A percentile compares a stretch with the other conserved stretches of the same genome.
Conservation (phyloP, 2,113 vertebrate genomes). For the Gobiocypris rarus region DNA sequence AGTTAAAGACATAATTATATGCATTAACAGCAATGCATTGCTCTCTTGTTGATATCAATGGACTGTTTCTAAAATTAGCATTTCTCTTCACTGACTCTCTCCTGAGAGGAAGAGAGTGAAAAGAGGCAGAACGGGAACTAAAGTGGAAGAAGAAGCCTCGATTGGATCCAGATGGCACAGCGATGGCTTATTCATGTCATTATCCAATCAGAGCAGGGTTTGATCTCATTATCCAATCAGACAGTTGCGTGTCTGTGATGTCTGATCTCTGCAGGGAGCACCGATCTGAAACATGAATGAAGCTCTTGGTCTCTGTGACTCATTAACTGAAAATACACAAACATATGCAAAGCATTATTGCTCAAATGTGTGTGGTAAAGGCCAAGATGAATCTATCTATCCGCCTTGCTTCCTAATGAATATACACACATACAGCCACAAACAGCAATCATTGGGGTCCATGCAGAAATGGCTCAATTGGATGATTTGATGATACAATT, state of each 20-base stretch:
- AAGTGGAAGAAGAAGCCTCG: conserved; percentile 60
- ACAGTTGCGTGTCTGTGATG: conserved; percentile 57
- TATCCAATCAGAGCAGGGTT: conserved; percentile 54
- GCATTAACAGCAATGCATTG: conserved; percentile 36
- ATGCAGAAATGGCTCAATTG: not conserved
- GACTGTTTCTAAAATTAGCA: conserved; percentile 54
- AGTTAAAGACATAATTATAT: not conserved
- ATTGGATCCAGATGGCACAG: conserved; percentile 74
- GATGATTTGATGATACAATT: not conserved
- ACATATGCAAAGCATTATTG: not conserved
- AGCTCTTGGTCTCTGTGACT: not conserved
- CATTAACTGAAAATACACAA: conserved; percentile 57
- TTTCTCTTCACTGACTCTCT: conserved; percentile 53
- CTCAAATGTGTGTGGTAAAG: not conserved
- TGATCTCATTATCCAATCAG: conserved; percentile 73
- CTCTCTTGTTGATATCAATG: conserved; percentile 47
- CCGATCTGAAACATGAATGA: conserved; percentile 68
- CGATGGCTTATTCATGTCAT: conserved; percentile 60
- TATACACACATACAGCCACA: not conserved
- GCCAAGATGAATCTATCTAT: not conserved
- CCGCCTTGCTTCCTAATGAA: not conserved
- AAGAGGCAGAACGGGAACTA: not conserved
- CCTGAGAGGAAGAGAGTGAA: conserved; percentile 42
- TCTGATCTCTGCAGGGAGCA: conserved; percentile 59
- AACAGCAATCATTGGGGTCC: not conserved